A percentile compares a stretch with the other conserved stretches of the same genome.
phyloP scores from a whole-genome alignment of 2,113 vertebrate genomes.

The Notiomystis cincta region DNA sequence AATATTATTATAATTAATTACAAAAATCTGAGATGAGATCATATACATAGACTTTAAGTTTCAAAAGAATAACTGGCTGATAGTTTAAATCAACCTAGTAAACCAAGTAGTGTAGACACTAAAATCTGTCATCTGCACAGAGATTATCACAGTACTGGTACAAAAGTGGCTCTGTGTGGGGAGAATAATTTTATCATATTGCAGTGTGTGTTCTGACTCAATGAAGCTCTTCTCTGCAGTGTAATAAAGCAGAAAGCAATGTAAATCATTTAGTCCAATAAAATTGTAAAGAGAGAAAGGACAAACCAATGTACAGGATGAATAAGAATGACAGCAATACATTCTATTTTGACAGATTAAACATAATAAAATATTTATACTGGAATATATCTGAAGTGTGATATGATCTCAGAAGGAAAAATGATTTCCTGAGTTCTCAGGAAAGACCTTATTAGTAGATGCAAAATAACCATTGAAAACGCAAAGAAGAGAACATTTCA shows the following conservation, averaged over 20 bases:
- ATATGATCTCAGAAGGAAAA: conserved; percentile 44
- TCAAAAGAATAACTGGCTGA: not conserved
- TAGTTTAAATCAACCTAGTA: not conserved
- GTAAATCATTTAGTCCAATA: conserved; percentile 55
- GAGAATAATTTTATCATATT: conserved; percentile 67
- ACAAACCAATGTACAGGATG: conserved; percentile 59
- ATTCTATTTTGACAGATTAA: conserved; percentile 64
- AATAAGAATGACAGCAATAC: conserved; percentile 58
- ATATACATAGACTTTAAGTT: not conserved
- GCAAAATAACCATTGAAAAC: not conserved
- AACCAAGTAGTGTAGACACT: not conserved
- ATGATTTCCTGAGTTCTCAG: not conserved
- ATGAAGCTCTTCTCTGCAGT: conserved; percentile 37
- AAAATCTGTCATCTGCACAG: not conserved
- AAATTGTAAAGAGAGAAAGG: conserved; percentile 58
- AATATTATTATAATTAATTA: conserved; percentile 3
- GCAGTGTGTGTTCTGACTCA: conserved; percentile 59
- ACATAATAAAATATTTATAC: conserved; percentile 68
- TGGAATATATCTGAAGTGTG: conserved; percentile 41
- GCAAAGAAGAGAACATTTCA: not conserved
- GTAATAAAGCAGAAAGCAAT: conserved; percentile 58
- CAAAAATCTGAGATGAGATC: not conserved
- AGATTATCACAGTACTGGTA: not conserved
- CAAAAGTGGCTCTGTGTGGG: not conserved
- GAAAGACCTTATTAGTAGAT: conserved; percentile 17